Evolutionary conservation across 2,888 invertebrate genomes (phyloP), one percentile per base, ranked within the genome.

Genomic region (Andrena minutula): DNA sequence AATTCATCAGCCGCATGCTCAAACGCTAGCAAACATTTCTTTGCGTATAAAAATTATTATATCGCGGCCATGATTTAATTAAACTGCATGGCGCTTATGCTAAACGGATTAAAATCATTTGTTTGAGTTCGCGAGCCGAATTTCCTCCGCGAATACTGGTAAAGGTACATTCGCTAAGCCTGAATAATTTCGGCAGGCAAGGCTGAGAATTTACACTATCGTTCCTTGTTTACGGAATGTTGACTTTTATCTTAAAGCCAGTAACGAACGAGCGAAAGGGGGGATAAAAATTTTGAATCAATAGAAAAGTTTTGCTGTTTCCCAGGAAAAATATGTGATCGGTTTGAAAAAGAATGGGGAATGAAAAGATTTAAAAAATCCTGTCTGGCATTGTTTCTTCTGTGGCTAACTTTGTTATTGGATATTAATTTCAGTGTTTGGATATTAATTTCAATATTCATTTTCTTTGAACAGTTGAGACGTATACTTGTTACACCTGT

Each of bases 31-130:
- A 68, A 74, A 53, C 23, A 56, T 20, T 51, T n/a, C 8, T 64
- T 28, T 23, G 10, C 10, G 28, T 10, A 53, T 12, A 28, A 23
- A 63, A 79, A 71, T 64, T 79, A 85, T 79, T 82, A 82, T 70
- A 61, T 71, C 60, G 71, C 63, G 83, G 68, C 26, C 49, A 79
- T 79, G 83, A 88, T 90, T 90, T 88, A 89, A 90, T 90, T 90
- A 89, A 90, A 90, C 86, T 82, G 82, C 84, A 74, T 77, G 73
- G 87, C 87, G 89, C 89, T 89, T 89, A 90, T 89, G 89, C 89
- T 90, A 90, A 91, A 91, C 88, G 91, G 91, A 91, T 91, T 91
- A 91, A 91, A 89, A 85, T 83, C 89, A 86, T 89, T 90, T 91
- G 90, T 90, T 90, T 89, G 89, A 78, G 84, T 86, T 84, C 78